phyloP scores from a whole-genome alignment of 2,113 vertebrate genomes.

The Psilopsiagon aymara region DNA sequence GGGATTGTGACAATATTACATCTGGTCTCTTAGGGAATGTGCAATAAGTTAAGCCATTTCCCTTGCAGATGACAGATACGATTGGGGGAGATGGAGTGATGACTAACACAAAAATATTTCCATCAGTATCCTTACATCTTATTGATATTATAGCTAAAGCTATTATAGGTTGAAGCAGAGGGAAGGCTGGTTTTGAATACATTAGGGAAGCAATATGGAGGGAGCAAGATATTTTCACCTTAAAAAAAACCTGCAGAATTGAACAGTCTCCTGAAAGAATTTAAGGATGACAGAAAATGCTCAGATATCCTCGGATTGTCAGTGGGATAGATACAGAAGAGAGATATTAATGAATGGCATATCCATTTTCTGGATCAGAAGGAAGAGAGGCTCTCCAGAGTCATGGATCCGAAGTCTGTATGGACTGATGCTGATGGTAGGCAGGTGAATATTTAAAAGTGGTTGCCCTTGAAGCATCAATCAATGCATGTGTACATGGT shows the following conservation, averaged over 20 bases:
- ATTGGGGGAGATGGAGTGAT: not conserved
- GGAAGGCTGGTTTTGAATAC: not conserved
- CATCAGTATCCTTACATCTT: not conserved
- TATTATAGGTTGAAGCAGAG: not conserved
- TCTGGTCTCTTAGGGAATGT: slow-evolving; percentile 9
- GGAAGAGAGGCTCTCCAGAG: not conserved
- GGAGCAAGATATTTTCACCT: not conserved
- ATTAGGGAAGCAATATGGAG: not conserved
- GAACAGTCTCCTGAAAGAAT: not conserved
- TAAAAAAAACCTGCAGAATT: not conserved
- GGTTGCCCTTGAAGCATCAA: not conserved
- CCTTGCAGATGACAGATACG: not conserved
- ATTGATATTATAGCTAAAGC: not conserved
- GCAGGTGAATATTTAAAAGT: not conserved
- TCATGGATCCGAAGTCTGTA: not conserved
- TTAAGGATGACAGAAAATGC: not conserved
- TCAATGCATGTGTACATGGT: not conserved
- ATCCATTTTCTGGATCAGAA: not conserved
- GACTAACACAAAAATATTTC: not conserved
- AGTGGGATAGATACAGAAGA: not conserved
- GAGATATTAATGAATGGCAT: not conserved
- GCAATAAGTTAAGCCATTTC: not conserved
- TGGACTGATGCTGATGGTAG: not conserved
- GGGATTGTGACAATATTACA: not conserved
- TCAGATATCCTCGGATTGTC: not conserved